Evolutionary conservation across 2,888 invertebrate species (phyloP), one percentile per base, ranked within the genome.

Genomic region (Caenorhabditis auriculariae): DNA sequence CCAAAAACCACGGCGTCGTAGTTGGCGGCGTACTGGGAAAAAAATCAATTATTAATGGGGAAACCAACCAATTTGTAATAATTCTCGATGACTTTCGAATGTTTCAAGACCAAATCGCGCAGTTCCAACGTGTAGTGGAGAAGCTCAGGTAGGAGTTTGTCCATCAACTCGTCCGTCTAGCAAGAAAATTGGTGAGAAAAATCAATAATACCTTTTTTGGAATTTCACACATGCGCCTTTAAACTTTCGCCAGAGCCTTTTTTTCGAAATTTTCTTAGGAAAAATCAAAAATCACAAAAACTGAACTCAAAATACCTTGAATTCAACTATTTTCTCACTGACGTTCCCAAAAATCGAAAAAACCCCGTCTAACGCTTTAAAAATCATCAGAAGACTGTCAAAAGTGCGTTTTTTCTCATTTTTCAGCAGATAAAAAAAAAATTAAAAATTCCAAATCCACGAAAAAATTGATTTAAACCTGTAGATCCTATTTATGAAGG

Each of bases 121-220:
- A 99, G 84, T 83, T 99, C 98, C 82, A 96, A 94, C 89, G 98
- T 95, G 81, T 96, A 94, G 82, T 96, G 98, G 7, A 99, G 85
- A 42, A 99, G 85, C 83, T 99, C 98, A 1, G 98, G 96, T 41
- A 99, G 85, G 82, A 95, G 95, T 53, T 95, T 82, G 75, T 76
- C 75, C 23, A 63, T 64, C 12, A 74, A 52, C 38, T 70, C 70
- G 38, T 70, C 70, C 7, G 43, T 48, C 27, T 47, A 17, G n/a
- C 15, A 41, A 41, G 17, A n/a, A 17, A n/a, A n/a, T 41, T 19
- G 9, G 35, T 32, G 35, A 32, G 35, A 32, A n/a, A n/a, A 32
- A n/a, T n/a, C n/a, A n/a, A n/a, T n/a, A n/a, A n/a, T n/a, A n/a
- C n/a, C n/a, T 32, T 32, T 9, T 32, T 32, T 32, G 35, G 9